Conservation (phyloP, 2,888 invertebrate genomes). For the Noctuana brunneofusca region DNA sequence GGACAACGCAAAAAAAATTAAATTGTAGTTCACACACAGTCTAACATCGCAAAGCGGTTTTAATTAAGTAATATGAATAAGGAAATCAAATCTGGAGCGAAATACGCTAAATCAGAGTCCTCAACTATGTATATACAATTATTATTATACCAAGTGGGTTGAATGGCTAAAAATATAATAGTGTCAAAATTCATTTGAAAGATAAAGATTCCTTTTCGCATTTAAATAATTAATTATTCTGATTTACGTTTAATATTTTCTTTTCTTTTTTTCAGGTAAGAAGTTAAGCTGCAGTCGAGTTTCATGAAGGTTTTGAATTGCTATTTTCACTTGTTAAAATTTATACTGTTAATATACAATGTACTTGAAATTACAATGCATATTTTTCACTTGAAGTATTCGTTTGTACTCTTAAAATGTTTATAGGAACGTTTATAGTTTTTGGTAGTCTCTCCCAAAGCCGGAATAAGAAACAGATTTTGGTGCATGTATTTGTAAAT, state of each 20-base stretch:
- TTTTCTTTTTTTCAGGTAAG: slow-evolving; percentile 23
- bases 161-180: background rate
- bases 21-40: too few species aligned
- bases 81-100: background rate
- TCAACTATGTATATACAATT: too few species aligned
- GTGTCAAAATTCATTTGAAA: background rate
- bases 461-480: too few species aligned
- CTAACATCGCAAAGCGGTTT: too few species aligned
- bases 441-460: too few species aligned
- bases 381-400: slow-evolving; percentile 17
- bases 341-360: slow-evolving; percentile 17
- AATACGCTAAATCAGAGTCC: background rate
- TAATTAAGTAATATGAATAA: too few species aligned
- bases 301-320: slow-evolving; percentile 13
- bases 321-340: slow-evolving; percentile 12
- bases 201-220: background rate
- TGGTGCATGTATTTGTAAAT: too few species aligned
- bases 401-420: slow-evolving; percentile 13
- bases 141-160: too few species aligned
- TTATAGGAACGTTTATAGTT: background rate
- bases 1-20: too few species aligned
- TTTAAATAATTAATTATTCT: background rate
- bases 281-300: slow-evolving; percentile 2
- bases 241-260: background rate
- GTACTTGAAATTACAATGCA: slow-evolving; percentile 18